Percentiles rank a stretch among this genome's conserved stretches.
Conservation (phyloP, 2,797 vertebrate species). For the Discoglossus pictus region DNA sequence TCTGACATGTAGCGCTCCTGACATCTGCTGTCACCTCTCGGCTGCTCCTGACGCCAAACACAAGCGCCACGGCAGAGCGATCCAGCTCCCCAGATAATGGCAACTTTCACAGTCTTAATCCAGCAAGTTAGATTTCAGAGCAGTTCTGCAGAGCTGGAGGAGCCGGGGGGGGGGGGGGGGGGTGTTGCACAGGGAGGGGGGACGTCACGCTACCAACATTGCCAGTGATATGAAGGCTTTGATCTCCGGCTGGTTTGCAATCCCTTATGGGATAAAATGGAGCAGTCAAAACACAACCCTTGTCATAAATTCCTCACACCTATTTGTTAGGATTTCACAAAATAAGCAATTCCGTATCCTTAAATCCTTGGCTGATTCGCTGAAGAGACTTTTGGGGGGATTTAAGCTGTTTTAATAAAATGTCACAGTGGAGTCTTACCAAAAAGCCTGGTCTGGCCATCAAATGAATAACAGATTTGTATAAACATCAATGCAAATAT, state of each 20-base stretch:
- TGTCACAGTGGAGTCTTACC: conserved; percentile 3
- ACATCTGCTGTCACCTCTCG: conserved; percentile 45
- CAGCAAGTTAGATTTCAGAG: conserved; percentile 49
- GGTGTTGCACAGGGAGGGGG: conserved; percentile 4
- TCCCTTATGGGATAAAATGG: conserved; percentile 34
- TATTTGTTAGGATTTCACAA: conserved; percentile 19
- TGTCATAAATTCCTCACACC: conserved; percentile 19
- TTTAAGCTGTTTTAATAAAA: conserved; percentile 19
- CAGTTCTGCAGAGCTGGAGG: conserved; percentile 42
- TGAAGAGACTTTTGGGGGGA: conserved; percentile 12
- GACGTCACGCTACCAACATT: conserved; percentile 10
- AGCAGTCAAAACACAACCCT: conserved; percentile 27
- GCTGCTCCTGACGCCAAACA: conserved; percentile 55
- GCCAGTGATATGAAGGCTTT: conserved; percentile 42
- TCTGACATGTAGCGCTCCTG: conserved; percentile 40
- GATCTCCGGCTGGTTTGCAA: conserved; percentile 39
- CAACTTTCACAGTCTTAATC: conserved; percentile 48
- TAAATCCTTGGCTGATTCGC: conserved; percentile 8
- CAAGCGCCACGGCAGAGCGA: conserved; percentile 47
- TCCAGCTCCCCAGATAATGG: conserved; percentile 51
- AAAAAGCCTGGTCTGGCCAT: background rate
- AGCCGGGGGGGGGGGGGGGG: conserved; percentile 4
- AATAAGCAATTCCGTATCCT: conserved; percentile 17
- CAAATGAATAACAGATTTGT: conserved; percentile 16
- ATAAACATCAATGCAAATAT: conserved; percentile 26